phyloP scores from a whole-genome alignment of 2,888 invertebrate species.

The Encarsia formosa region DNA sequence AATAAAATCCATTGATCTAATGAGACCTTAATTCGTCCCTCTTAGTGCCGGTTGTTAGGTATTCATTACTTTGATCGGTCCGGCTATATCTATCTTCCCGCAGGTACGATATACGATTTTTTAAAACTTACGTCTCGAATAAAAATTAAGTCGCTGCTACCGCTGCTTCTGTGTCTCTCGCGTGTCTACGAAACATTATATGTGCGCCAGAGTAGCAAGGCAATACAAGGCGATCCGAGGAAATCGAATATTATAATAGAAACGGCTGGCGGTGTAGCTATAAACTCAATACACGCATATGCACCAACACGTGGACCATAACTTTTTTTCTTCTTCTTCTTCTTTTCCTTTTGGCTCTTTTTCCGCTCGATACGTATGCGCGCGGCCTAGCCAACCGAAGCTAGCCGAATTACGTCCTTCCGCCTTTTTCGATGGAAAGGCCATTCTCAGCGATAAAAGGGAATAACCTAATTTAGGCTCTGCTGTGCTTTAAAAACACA shows the following conservation, averaged over 20 bases:
- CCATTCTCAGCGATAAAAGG: conserved; percentile 19
- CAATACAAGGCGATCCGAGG: conserved; percentile 37
- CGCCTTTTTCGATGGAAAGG: conserved; percentile 13
- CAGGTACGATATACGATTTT: too few species aligned
- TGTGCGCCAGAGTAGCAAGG: conserved; percentile 33
- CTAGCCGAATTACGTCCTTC: conserved; percentile 22
- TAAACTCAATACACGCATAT: too few species aligned
- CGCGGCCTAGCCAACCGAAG: background rate
- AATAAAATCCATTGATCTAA: too few species aligned
- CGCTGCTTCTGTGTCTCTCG: conserved; percentile 28
- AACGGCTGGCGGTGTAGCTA: conserved; percentile 6
- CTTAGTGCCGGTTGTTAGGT: too few species aligned
- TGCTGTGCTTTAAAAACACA: too few species aligned
- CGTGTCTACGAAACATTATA: conserved; percentile 46
- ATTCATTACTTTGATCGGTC: too few species aligned
- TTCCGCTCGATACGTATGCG: conserved; percentile 9
- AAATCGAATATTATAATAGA: conserved; percentile 42
- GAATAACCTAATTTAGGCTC: conserved; percentile 27
- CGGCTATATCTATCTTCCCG: too few species aligned
- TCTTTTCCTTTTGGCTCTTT: background rate
- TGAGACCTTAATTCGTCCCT: too few species aligned
- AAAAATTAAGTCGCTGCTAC: background rate
- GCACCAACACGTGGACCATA: too few species aligned
- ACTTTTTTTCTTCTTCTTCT: too few species aligned
- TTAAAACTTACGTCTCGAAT: background rate